A percentile compares a stretch with the other conserved stretches of the same genome.
Conservation (phyloP, 2,797 vertebrate species). For the Astyanax mexicanus region DNA sequence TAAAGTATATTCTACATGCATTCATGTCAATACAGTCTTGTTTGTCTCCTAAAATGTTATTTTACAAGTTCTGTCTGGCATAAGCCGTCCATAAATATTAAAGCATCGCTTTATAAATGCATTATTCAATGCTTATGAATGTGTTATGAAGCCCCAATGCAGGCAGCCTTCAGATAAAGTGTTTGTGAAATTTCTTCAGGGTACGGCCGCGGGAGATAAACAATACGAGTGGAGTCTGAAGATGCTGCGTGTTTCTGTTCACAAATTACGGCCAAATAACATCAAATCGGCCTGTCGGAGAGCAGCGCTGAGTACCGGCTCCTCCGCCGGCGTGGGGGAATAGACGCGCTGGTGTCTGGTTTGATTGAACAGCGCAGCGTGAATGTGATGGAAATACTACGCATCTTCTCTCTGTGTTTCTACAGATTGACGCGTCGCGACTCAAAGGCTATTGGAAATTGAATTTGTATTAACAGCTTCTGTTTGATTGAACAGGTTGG, state of each 20-base stretch:
- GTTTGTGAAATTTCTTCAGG: slow-evolving; percentile 5
- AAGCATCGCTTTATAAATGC: too few species aligned
- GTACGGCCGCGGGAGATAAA: neutral
- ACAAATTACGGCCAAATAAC: neutral
- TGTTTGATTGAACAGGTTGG: too few species aligned
- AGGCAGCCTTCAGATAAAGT: too few species aligned
- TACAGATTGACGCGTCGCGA: neutral
- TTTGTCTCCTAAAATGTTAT: too few species aligned
- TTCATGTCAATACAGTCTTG: too few species aligned
- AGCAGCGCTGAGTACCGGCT: neutral
- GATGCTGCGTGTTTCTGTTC: neutral
- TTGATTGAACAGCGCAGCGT: neutral
- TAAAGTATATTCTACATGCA: too few species aligned
- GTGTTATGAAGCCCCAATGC: too few species aligned
- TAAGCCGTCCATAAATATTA: too few species aligned
- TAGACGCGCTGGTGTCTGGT: neutral
- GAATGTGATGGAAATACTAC: neutral
- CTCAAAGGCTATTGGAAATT: too few species aligned
- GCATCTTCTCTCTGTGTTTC: neutral
- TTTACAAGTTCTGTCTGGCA: too few species aligned
- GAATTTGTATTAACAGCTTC: neutral
- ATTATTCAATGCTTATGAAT: too few species aligned
- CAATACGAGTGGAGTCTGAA: slow-evolving; percentile 1
- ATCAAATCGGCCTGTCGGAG: neutral
- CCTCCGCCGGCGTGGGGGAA: neutral